Conservation (phyloP, 2,797 vertebrate species). For the Macropus fuliginosus region DNA sequence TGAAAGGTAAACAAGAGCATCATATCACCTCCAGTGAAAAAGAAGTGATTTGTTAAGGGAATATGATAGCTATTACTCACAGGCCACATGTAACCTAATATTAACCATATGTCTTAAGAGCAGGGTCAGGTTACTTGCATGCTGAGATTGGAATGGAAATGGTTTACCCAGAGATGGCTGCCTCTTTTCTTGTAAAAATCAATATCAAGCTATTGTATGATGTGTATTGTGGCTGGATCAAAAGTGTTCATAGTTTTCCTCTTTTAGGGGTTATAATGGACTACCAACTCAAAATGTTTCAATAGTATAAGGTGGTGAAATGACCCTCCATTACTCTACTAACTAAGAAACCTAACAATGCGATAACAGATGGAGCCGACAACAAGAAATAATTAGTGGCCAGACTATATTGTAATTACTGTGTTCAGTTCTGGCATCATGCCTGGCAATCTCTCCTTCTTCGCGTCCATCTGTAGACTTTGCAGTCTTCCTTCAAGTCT, state of each 20-base stretch:
- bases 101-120: background rate
- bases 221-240: background rate
- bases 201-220: background rate
- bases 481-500: background rate
- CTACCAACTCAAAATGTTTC: background rate
- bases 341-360: background rate
- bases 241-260: background rate
- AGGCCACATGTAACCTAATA: background rate
- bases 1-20: background rate
- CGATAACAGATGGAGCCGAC: background rate
- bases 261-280: background rate
- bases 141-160: background rate
- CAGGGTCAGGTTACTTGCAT: background rate
- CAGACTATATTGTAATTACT: background rate
- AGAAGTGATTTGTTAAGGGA: background rate
- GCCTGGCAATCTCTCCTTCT: background rate
- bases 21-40: background rate
- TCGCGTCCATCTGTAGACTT: background rate
- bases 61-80: background rate
- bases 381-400: background rate
- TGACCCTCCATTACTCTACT: background rate
- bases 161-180: background rate
- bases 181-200: background rate
- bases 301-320: background rate
- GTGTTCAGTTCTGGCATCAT: background rate